These are phyloP conservation scores for Chionomys nivalis DNA, from an alignment of 2,113 vertebrate genomes.

Conservation along the genomic window DNA sequence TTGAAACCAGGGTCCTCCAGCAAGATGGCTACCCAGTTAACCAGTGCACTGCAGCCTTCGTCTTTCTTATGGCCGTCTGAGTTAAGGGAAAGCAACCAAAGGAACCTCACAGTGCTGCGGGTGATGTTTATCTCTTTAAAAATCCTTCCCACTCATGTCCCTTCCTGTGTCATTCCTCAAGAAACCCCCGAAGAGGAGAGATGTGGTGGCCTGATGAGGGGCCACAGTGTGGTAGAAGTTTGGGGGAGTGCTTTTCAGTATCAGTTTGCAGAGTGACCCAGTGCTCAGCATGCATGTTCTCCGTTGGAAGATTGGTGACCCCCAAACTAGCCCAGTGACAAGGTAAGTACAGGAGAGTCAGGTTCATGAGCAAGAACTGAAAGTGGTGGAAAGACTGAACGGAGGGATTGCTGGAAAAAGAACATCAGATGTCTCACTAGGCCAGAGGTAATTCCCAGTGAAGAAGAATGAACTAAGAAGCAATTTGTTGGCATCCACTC, in stretches of 20 bases:
- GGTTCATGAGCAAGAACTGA: not conserved
- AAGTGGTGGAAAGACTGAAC: not conserved
- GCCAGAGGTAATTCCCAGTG: not conserved
- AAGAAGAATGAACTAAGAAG: not conserved
- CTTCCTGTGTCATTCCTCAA: not conserved
- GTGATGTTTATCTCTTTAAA: not conserved
- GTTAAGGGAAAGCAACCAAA: not conserved
- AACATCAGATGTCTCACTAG: not conserved
- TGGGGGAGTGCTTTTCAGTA: not conserved
- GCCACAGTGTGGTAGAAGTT: not conserved
- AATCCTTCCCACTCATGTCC: not conserved
- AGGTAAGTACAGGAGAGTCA: not conserved
- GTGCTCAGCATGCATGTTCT: rapidly evolving
- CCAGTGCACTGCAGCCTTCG: not conserved
- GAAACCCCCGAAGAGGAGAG: not conserved
- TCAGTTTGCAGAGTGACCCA: not conserved
- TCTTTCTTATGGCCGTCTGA: not conserved
- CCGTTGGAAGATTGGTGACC: not conserved
- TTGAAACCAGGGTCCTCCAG: not conserved
- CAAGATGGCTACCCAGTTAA: not conserved
- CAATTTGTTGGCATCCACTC: not conserved
- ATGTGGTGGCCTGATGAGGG: not conserved
- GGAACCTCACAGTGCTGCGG: not conserved
- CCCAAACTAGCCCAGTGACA: not conserved
- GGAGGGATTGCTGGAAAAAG: not conserved